Conservation (phyloP, 2,113 vertebrate genomes). For the Larimichthys crocea region DNA sequence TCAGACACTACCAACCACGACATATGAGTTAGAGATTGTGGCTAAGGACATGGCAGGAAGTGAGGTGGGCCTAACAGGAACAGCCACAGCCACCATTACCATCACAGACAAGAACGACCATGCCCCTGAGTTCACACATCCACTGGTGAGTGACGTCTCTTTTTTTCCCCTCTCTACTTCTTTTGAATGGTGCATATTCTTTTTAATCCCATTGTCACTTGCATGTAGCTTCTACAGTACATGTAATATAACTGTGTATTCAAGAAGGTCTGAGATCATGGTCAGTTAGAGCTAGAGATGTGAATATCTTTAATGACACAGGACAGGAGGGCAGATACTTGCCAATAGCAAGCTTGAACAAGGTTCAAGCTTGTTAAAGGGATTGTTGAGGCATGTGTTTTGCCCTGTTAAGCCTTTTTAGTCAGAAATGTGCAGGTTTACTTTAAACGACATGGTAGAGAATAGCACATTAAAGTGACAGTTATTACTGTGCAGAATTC, state of each 20-base stretch:
- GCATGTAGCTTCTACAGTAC: not conserved
- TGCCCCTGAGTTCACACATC: conserved; percentile 95
- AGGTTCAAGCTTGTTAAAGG: too few species aligned
- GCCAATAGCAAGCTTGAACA: too few species aligned
- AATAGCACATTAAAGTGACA: too few species aligned
- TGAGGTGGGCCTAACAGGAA: conserved; percentile 95
- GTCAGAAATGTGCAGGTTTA: too few species aligned
- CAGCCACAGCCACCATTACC: conserved; percentile 94
- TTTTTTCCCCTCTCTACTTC: not conserved
- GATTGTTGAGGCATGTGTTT: too few species aligned
- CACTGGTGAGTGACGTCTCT: conserved; percentile 87
- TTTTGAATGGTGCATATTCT: not conserved
- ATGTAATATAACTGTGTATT: not conserved
- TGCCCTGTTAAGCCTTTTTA: too few species aligned
- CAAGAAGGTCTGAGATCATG: conserved; percentile 26
- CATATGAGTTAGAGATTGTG: conserved; percentile 95
- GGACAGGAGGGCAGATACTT: too few species aligned
- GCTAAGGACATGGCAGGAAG: conserved; percentile 97
- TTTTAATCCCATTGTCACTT: not conserved
- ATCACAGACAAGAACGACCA: conserved; percentile 99
- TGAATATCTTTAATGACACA: too few species aligned
- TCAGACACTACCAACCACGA: conserved; percentile 93
- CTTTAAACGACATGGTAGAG: too few species aligned
- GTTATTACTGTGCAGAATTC: too few species aligned
- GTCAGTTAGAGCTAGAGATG: not conserved